Evolutionary conservation across 2,797 vertebrate genomes (phyloP).

Genomic region (Sebastes cheni): DNA sequence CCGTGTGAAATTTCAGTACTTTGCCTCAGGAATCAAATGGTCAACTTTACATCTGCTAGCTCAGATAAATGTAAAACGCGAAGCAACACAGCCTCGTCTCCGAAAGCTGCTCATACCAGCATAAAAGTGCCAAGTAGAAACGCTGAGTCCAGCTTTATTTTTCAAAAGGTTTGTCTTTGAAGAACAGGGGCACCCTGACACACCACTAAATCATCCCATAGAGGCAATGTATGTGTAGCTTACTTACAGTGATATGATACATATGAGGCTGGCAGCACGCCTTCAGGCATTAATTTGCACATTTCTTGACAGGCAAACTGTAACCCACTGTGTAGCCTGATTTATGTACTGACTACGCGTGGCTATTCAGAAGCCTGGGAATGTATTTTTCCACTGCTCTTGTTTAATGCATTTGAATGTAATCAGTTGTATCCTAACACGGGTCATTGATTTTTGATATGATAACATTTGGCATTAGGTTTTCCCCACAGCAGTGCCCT

Average conservation of each 20-base stretch:
- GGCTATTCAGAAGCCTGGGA: background rate
- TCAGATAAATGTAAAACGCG: slow-evolving; percentile 35
- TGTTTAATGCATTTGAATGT: slow-evolving; percentile 1
- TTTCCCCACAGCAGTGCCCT: background rate
- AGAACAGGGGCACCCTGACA: slow-evolving; percentile 47
- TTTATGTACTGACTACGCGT: slow-evolving; percentile 14
- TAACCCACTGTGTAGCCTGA: slow-evolving; percentile 24
- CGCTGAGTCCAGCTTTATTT: slow-evolving; percentile 43
- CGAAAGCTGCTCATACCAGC: slow-evolving; percentile 41
- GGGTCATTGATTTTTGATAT: slow-evolving; percentile 1
- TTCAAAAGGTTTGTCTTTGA: slow-evolving; percentile 50
- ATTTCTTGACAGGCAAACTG: slow-evolving; percentile 26
- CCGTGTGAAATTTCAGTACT: slow-evolving; percentile 11
- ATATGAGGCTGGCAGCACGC: slow-evolving; percentile 15
- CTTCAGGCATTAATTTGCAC: slow-evolving; percentile 8
- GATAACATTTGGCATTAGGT: slow-evolving; percentile 5
- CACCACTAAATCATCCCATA: slow-evolving; percentile 45
- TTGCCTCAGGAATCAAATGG: slow-evolving; percentile 40
- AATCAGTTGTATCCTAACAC: background rate
- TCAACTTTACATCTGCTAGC: slow-evolving; percentile 31
- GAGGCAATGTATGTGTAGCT: slow-evolving; percentile 23
- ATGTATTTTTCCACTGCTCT: background rate
- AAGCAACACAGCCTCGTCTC: slow-evolving; percentile 17
- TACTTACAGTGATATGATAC: slow-evolving; percentile 38
- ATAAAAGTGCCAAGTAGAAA: slow-evolving; percentile 47